phyloP scores from a whole-genome alignment of 2,113 vertebrate species.

The Malaclemys terrapin region DNA sequence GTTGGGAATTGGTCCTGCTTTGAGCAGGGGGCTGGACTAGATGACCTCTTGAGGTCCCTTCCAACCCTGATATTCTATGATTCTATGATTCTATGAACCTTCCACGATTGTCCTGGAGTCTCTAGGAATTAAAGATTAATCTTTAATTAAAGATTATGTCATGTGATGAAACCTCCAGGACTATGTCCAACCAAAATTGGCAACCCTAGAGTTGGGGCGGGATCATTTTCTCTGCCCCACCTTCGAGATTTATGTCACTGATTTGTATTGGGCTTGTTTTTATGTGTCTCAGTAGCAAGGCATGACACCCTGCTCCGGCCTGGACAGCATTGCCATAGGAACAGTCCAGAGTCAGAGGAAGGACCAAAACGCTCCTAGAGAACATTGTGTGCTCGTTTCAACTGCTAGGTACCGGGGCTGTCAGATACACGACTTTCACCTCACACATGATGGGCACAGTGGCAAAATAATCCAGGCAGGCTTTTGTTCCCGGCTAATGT shows the following conservation, averaged over 20 bases:
- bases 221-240: neutral
- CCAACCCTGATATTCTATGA: too few species aligned
- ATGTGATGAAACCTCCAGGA: neutral
- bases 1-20: too few species aligned
- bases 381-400: neutral
- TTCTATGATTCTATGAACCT: too few species aligned
- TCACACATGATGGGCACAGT: constrained; percentile 32
- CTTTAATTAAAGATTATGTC: neutral
- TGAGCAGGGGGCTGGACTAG: too few species aligned
- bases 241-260: neutral
- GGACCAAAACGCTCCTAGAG: neutral
- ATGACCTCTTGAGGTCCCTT: too few species aligned
- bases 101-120: neutral
- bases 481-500: constrained; percentile 44
- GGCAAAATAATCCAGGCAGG: constrained; percentile 47
- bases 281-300: neutral
- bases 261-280: neutral
- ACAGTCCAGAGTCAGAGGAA: neutral
- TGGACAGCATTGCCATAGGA: neutral
- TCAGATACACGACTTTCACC: constrained; percentile 46
- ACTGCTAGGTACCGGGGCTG: constrained; percentile 23
- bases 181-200: neutral
- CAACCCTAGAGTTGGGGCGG: neutral
- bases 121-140: neutral
- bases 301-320: neutral